phyloP scores from a whole-genome alignment of 2,113 vertebrate genomes.

The Solea senegalensis region DNA sequence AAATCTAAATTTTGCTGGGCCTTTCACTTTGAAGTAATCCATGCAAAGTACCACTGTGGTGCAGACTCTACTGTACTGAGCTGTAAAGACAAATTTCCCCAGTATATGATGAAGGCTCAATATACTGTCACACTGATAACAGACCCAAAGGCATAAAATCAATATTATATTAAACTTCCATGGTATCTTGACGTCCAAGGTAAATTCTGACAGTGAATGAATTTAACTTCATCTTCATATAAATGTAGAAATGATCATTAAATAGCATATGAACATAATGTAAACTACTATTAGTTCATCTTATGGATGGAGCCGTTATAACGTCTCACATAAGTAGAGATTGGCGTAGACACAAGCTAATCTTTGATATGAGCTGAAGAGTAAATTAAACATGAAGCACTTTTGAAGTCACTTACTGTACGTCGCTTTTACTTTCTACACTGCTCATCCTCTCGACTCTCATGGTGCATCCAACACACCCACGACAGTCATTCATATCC shows the following conservation, averaged over 20 bases:
- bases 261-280: background rate
- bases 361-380: background rate
- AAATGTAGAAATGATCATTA: background rate
- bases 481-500: conserved; percentile 41
- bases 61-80: background rate
- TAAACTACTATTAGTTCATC: background rate
- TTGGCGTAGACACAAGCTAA: background rate
- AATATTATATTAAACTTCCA: conserved; percentile 11
- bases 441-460: conserved; percentile 21
- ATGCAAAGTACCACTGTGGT: conserved; percentile 1
- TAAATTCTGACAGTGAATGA: background rate
- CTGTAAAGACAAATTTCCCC: conserved; percentile 10
- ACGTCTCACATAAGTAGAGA: background rate
- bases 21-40: conserved; percentile 32
- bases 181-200: background rate
- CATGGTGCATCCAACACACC: conserved; percentile 25
- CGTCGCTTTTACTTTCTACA: conserved; percentile 13
- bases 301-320: background rate
- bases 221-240: background rate
- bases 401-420: background rate
- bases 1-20: conserved; percentile 34
- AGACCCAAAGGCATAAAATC: conserved; percentile 17
- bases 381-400: background rate
- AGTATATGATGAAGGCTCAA: background rate
- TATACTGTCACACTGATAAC: background rate